Evolutionary conservation across 2,113 vertebrate genomes (phyloP), one percentile per base, ranked within the genome.

Genomic region (Tor tambroides): DNA sequence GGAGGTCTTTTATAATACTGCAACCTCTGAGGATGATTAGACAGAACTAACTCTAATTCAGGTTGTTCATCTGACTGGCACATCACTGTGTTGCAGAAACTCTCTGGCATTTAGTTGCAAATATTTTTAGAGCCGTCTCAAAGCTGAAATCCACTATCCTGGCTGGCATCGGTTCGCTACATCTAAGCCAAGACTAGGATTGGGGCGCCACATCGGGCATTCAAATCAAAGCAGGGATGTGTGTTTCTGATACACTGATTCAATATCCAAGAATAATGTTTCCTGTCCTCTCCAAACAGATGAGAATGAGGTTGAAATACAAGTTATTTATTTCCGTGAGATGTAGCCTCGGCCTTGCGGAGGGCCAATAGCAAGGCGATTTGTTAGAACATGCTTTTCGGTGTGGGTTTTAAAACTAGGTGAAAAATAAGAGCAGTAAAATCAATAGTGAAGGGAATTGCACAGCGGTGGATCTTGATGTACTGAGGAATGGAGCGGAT

Each of bases 391-490:
- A 91, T 90, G 83, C 82, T 89, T 92, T 91, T 90, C 84, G 88
- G 85, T 88, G 91, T 91, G 90, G 89, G 91, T 91, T 92, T 92
- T 89, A 84, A 92, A 92, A 92, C 74, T 26, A 43, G 78, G 79
- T 14, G 77, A 91, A 92, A 92, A 91, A 93, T 92, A 93, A 93
- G 92, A 90, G 88, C 87, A 91, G 91, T 88, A 85, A 92, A 94
- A 95, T 95, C 93, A 74, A 94, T 94, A 92, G 88, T 87, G 87
- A 92, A 91, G 89, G 88, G 90, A 93, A 94, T 92, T 90, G 92
- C 89, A 87, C 83, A 41, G 78, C 90, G 90, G 87, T 89, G 92
- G 93, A 90, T 93, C 91, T 90, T 92, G 91, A 91, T 90, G 87
- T 88, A 89, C 85, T 86, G 87, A 92, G 69, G 91, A 94, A 93